Percentiles rank a stretch among this genome's conserved stretches.
These are phyloP conservation scores for Acanthurus lineatus DNA, from an alignment of 2,797 vertebrate species.

Conservation along the genomic window DNA sequence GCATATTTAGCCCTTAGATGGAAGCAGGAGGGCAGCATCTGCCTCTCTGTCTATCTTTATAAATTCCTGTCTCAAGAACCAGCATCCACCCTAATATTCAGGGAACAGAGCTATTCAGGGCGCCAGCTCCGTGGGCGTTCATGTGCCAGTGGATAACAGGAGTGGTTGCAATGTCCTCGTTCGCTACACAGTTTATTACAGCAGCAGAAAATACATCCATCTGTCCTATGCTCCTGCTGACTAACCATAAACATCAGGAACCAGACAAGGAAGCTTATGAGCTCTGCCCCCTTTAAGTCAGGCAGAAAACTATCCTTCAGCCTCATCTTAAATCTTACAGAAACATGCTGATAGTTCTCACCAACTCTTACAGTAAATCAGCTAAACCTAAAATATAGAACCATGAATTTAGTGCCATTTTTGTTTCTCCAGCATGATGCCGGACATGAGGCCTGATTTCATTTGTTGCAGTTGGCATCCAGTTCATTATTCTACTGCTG, in stretches of 20 bases:
- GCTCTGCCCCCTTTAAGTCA: constrained; percentile 28
- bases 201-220: constrained; percentile 38
- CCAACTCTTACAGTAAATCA: constrained; percentile 26
- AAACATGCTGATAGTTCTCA: constrained; percentile 6
- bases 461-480: constrained; percentile 53
- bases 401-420: constrained; percentile 32
- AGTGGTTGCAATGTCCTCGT: background rate
- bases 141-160: constrained; percentile 5
- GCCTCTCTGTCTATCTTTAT: background rate
- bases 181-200: constrained; percentile 45
- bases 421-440: constrained; percentile 42
- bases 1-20: constrained; percentile 40
- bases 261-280: constrained; percentile 31
- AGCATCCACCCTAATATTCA: background rate
- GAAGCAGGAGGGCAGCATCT: constrained; percentile 33
- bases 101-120: constrained; percentile 12
- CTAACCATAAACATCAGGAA: constrained; percentile 32
- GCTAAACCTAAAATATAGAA: constrained; percentile 19
- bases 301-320: constrained; percentile 29
- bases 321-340: constrained; percentile 19
- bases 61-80: constrained; percentile 21
- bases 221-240: constrained; percentile 1
- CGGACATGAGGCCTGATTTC: constrained; percentile 46
- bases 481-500: constrained; percentile 32
- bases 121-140: constrained; percentile 11